A percentile compares a stretch with the other conserved stretches of the same genome.
These are phyloP conservation scores for Pithys albifrons DNA, from an alignment of 2,113 vertebrate species.

Conservation along the genomic window DNA sequence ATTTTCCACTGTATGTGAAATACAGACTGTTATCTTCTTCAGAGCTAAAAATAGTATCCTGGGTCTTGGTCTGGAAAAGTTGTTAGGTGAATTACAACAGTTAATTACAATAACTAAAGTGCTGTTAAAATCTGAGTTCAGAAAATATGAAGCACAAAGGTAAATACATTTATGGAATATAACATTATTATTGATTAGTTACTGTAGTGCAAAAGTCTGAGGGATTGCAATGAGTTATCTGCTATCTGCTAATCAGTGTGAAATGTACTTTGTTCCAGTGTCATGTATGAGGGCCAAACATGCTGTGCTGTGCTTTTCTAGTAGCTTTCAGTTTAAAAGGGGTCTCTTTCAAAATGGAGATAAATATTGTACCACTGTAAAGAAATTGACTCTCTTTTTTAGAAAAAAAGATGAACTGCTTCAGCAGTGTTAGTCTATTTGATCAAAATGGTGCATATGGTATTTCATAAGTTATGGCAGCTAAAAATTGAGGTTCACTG, in stretches of 20 bases:
- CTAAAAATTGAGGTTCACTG: neutral
- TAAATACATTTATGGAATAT: neutral
- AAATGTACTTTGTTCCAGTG: neutral
- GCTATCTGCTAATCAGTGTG: neutral
- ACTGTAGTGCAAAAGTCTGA: neutral
- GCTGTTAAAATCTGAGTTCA: neutral
- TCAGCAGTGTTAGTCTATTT: neutral
- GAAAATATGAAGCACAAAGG: neutral
- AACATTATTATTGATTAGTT: neutral
- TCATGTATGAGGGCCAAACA: neutral
- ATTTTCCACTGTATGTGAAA: conserved; percentile 90
- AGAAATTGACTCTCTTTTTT: neutral
- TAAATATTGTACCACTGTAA: neutral
- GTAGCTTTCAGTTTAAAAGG: neutral
- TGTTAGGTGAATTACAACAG: neutral
- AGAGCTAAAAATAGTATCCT: conserved; percentile 82
- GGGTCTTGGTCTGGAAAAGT: conserved; percentile 52
- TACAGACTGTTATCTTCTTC: conserved; percentile 94
- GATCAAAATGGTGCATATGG: neutral
- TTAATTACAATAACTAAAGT: neutral
- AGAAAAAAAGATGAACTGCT: neutral
- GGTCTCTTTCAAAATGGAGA: neutral
- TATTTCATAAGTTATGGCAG: neutral
- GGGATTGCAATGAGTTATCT: neutral
- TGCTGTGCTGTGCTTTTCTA: neutral